Percentiles rank a stretch among this genome's conserved stretches.
phyloP scores from a whole-genome alignment of 2,888 invertebrate genomes.

The Malthinus flaveolus region DNA sequence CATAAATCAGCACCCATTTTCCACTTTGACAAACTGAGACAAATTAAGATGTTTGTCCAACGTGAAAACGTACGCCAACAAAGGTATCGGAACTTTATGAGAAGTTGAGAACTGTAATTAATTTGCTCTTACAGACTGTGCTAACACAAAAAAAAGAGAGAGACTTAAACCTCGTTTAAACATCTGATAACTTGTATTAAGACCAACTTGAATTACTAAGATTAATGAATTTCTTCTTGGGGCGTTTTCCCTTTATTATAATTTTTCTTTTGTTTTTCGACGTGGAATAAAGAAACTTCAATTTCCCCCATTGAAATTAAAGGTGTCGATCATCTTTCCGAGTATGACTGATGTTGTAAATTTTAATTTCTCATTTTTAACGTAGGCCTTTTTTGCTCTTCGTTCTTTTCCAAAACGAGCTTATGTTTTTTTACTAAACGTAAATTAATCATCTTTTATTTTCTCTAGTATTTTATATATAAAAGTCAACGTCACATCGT shows the following conservation, averaged over 20 bases:
- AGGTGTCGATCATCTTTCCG: conserved; percentile 14
- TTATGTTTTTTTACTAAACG: conserved; percentile 13
- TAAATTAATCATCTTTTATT: conserved; percentile 20
- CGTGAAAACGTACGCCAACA: conserved; percentile 11
- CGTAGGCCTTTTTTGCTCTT: neutral
- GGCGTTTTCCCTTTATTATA: conserved; percentile 5
- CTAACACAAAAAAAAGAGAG: conserved; percentile 8
- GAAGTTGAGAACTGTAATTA: conserved; percentile 13
- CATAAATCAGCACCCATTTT: conserved; percentile 5
- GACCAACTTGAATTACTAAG: conserved; percentile 12
- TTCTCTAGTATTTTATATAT: conserved; percentile 14
- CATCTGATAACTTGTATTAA: conserved; percentile 21
- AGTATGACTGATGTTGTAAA: conserved; percentile 16
- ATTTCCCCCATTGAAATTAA: conserved; percentile 15
- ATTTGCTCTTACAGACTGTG: conserved; percentile 13
- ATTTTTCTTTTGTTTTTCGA: conserved; percentile 15
- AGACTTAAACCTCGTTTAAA: conserved; percentile 17
- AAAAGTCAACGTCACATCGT: conserved; percentile 9
- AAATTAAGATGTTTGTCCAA: conserved; percentile 13
- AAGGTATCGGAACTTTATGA: conserved; percentile 16
- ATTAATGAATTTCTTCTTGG: conserved; percentile 20
- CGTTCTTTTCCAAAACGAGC: conserved; percentile 13
- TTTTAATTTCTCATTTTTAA: conserved; percentile 17
- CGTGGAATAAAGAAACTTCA: conserved; percentile 4
- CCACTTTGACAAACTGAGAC: conserved; percentile 14